Evolutionary conservation across 2,113 vertebrate species (phyloP), one percentile per base, ranked within the genome.

Genomic region (Isurus oxyrinchus): DNA sequence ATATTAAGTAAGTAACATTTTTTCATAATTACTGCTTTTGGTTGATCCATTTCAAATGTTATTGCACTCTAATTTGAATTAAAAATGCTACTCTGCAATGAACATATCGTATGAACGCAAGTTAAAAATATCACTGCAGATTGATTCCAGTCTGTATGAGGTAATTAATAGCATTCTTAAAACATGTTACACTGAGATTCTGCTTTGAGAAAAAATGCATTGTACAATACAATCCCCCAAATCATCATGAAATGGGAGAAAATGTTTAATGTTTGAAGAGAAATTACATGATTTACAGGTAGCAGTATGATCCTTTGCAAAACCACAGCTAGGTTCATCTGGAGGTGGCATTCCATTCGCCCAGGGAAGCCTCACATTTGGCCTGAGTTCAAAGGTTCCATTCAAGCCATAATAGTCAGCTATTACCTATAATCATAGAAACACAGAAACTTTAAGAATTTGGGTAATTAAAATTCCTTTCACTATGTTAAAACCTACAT

Each of bases 361-460:
- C 98, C 98, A 97, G 67, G 98, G 98, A 97, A 99, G 97, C 96
- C 98, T 99, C 97, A 99, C 98, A 61, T 98, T 98, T 0, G 99
- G 98, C 91, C 98, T 97, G 95, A 98, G 97, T 97, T 99, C 98
- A 97, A 99, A 99, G 84, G 97, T 98, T 95, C 98, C 98, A 96
- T 99, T 98, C 96, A 98, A 98, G 96, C 99, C 99, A 35, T 98
- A 99, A 97, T 99, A 99, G 97, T 99, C 99, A 76, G 98, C 98
- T 0, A 99, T 98, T 96, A 99, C 98, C 99, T 99, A 96, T 61
- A 97, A 97, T 96, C 19, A 96, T 69, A 96, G 96, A 63, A 81
- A 96, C 96, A 67, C 44, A 86, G 79, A 57, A 76, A 76, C 23
- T 23, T 66, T 55, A 76, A 95, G 40, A 23, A 49, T 35, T 25